A percentile compares a stretch with the other conserved stretches of the same genome.
Conservation (phyloP, 1,140 invertebrate genomes). For the Pseudomyrmex pallidus region DNA sequence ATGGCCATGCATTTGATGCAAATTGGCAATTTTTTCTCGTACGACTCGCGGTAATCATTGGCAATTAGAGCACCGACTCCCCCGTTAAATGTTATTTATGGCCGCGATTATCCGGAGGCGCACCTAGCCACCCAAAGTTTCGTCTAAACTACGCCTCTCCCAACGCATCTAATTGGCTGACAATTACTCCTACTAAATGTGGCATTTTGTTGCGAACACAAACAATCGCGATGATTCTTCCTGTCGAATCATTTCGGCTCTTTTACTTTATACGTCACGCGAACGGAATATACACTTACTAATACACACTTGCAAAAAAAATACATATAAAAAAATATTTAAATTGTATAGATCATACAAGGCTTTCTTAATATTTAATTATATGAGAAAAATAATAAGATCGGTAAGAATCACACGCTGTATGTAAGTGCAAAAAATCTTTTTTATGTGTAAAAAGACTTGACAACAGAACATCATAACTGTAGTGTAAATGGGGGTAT, state of each 20-base stretch:
- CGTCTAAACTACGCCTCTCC: slow-evolving; percentile 61
- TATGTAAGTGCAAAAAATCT: too few species aligned
- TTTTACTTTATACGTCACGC: slow-evolving; percentile 17
- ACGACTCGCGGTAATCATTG: slow-evolving; percentile 75
- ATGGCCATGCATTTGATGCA: slow-evolving; percentile 73
- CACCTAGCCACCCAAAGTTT: slow-evolving; percentile 70
- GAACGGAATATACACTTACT: not conserved
- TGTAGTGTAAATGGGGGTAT: too few species aligned
- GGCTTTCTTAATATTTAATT: too few species aligned
- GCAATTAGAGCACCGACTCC: slow-evolving; percentile 76
- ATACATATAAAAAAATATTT: too few species aligned
- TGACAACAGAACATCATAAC: too few species aligned
- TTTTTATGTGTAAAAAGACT: too few species aligned
- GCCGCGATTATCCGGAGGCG: slow-evolving; percentile 76
- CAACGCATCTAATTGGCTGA: slow-evolving; percentile 67
- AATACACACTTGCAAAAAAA: not conserved
- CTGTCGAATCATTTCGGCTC: slow-evolving; percentile 31
- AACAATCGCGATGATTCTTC: not conserved
- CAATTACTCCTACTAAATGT: slow-evolving; percentile 71
- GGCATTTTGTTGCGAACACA: slow-evolving; percentile 51
- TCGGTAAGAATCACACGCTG: too few species aligned
- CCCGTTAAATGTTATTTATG: slow-evolving; percentile 80
- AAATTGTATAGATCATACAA: too few species aligned
- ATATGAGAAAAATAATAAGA: too few species aligned
- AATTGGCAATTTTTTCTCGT: slow-evolving; percentile 80